Evolutionary conservation across 2,797 vertebrate genomes (phyloP).

Genomic region (Mionectes olivaceus): DNA sequence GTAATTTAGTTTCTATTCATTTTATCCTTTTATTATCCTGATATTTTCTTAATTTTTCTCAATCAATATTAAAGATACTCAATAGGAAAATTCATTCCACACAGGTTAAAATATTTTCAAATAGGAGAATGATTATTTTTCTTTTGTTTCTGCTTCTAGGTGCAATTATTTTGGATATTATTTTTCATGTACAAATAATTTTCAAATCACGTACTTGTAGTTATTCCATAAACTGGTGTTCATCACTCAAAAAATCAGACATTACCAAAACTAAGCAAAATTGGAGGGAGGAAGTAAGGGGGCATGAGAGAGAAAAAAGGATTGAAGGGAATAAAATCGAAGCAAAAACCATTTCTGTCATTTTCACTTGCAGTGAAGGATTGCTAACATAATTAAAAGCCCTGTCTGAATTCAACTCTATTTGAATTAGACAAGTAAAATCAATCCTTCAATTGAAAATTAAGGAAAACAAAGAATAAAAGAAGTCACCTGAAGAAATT

Average conservation of each 20-base stretch:
- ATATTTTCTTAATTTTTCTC: conserved; percentile 11
- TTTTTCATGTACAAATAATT: background rate
- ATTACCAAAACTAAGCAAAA: background rate
- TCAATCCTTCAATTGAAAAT: background rate
- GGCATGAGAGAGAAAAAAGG: background rate
- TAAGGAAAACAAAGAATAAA: background rate
- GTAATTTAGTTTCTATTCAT: background rate
- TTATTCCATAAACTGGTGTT: background rate
- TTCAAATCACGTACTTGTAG: background rate
- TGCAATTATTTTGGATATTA: background rate
- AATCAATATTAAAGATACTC: background rate
- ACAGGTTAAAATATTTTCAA: background rate
- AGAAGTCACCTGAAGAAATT: background rate
- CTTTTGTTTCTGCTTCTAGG: background rate
- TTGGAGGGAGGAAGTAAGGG: background rate
- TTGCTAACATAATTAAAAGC: background rate
- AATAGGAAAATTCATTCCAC: background rate
- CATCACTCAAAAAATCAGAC: background rate
- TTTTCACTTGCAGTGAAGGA: background rate
- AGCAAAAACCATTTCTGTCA: background rate
- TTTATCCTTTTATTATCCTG: background rate
- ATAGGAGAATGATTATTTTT: background rate
- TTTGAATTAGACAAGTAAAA: background rate
- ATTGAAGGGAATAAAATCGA: background rate
- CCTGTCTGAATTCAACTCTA: background rate